Evolutionary conservation across 1,140 invertebrate species (phyloP), one percentile per base, ranked within the genome.

Genomic region (Drosophila teissieri): DNA sequence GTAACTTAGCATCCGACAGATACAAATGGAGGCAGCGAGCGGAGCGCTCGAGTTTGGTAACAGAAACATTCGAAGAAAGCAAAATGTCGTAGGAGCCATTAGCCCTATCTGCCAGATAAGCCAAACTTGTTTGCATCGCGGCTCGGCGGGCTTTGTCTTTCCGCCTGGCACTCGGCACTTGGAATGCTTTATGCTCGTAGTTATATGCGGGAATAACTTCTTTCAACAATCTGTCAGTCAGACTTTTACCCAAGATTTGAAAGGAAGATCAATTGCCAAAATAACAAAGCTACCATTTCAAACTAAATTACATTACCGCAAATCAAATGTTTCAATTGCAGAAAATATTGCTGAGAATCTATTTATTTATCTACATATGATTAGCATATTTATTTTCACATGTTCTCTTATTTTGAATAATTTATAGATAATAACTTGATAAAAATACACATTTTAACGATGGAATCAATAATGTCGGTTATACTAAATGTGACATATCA

Each of bases 71-170:
- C 27, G 24, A 58, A 39, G 56, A 65, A 73, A 77, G 36, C 63
- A 78, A 82, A 78, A 82, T 78, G 63, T 78, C 69, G 79, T 64
- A 54, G 60, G 45, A 37, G 40, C 54, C 76, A 84, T 84, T 80
- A 76, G 61, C 61, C 51, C 60, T 68, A 84, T 84, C 80, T 76
- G 19, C 37, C 62, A 52, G 63, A 78, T 80, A 76, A 64, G 45
- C 31, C 46, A 31, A 77, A 68, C 48, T 63, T 53, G 52, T 22
- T 45, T 52, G 39, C 56, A 61, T 45, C 39, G 24, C 6, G 14
- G 37, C 39, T 31, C 6, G 14, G 37, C 73, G 37, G 63, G 58
- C 68, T 48, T 69, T 72, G 57, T 39, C 40, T 53, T 48, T 49
- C 31, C 39, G 44, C 22, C 68, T 22, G 54, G 17, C 0, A 17